Percentiles rank a stretch among this genome's conserved stretches.
These are phyloP conservation scores for Drosophila bipectinata DNA, from an alignment of 1,140 invertebrate genomes.

Conservation along the genomic window DNA sequence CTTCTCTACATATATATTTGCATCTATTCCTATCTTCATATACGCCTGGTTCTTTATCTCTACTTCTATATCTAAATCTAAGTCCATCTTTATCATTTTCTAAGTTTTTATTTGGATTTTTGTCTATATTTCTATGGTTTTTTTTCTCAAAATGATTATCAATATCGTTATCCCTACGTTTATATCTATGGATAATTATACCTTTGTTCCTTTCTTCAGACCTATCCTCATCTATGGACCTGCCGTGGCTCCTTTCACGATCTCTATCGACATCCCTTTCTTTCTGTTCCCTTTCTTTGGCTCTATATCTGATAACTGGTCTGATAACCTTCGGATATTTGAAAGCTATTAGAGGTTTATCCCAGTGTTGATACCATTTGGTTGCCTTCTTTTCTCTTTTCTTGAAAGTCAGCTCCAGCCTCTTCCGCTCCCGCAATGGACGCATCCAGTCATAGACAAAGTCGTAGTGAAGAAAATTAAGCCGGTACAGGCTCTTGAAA, in stretches of 20 bases:
- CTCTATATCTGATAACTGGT: too few species aligned
- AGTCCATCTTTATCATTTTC: neutral
- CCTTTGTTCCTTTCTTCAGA: neutral
- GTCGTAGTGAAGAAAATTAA: conserved; percentile 26
- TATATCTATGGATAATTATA: neutral
- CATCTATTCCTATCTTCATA: too few species aligned
- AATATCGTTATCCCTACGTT: neutral
- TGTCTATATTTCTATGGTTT: neutral
- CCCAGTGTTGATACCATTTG: too few species aligned
- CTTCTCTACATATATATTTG: neutral
- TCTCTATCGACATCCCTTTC: neutral
- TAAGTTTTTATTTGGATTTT: neutral
- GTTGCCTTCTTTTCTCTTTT: too few species aligned
- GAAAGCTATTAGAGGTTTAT: too few species aligned
- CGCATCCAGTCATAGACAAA: conserved; percentile 57
- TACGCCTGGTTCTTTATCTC: neutral
- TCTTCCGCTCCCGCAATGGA: neutral
- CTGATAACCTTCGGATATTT: too few species aligned
- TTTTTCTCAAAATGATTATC: neutral
- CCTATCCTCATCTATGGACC: too few species aligned
- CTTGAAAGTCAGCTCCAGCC: neutral
- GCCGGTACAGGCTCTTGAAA: conserved; percentile 46
- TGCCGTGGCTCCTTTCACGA: neutral
- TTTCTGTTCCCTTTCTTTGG: too few species aligned
- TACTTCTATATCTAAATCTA: neutral